Evolutionary conservation across 1,140 invertebrate genomes (phyloP).

Genomic region (Ceratoteleas bidentatus): DNA sequence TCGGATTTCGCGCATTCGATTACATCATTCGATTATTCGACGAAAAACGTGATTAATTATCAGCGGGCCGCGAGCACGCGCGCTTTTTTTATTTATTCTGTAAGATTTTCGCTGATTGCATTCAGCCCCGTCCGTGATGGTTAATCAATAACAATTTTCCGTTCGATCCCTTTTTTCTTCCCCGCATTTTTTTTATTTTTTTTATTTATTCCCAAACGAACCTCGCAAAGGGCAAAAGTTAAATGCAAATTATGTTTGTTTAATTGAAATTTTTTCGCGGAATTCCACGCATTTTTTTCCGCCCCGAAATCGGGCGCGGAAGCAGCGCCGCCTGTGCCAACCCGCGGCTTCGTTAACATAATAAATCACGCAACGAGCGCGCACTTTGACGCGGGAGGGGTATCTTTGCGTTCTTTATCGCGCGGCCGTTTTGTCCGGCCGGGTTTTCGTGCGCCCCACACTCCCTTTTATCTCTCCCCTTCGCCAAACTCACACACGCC

Average conservation of each 20-base stretch:
- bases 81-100: too few relatives aligned
- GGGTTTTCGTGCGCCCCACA: slow-evolving; percentile 48
- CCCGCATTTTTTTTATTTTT: too few relatives aligned
- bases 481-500: slow-evolving; percentile 66
- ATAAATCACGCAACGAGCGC: slow-evolving; percentile 61
- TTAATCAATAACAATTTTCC: too few relatives aligned
- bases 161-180: too few relatives aligned
- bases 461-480: slow-evolving; percentile 66
- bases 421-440: slow-evolving; percentile 75
- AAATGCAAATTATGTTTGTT: slow-evolving; percentile 39
- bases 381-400: slow-evolving; percentile 68
- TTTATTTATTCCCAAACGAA: too few relatives aligned
- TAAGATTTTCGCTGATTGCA: too few relatives aligned
- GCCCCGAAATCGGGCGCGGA: slow-evolving; percentile 21
- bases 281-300: slow-evolving; percentile 36
- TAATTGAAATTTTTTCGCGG: slow-evolving; percentile 37
- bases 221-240: too few relatives aligned
- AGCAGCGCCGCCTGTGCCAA: slow-evolving; percentile 21
- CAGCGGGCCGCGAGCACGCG: too few relatives aligned
- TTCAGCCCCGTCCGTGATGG: too few relatives aligned
- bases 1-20: too few relatives aligned
- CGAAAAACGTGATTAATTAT: too few relatives aligned
- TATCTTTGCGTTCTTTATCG: slow-evolving; percentile 80
- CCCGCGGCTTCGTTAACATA: slow-evolving; percentile 41
- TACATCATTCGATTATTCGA: too few relatives aligned